Evolutionary conservation across 2,888 invertebrate genomes (phyloP).

Genomic region (Epistrophella euchroma): DNA sequence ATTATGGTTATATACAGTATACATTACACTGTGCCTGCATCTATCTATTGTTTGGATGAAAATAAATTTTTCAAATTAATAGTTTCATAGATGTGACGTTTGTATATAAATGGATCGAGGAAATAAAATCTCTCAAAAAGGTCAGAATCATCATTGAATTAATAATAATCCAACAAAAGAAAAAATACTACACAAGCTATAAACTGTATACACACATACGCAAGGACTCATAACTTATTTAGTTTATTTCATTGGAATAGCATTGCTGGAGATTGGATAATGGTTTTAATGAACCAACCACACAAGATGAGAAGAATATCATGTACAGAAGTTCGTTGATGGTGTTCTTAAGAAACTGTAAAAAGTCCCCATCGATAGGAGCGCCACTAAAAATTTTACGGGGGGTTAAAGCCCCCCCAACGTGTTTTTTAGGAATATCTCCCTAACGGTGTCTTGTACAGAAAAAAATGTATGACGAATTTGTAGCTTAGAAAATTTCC

Average conservation of each 20-base stretch:
- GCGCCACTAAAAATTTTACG: too few species aligned
- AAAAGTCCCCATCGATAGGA: too few species aligned
- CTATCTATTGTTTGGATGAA: constrained; percentile 41
- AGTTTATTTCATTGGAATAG: constrained; percentile 41
- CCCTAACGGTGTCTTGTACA: too few species aligned
- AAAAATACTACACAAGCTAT: too few species aligned
- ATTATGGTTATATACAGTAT: background rate
- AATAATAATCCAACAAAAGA: constrained; percentile 16
- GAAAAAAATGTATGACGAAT: too few species aligned
- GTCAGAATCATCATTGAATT: constrained; percentile 51
- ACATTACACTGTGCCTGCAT: background rate
- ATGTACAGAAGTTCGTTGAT: background rate
- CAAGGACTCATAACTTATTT: constrained; percentile 37
- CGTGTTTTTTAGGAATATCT: too few species aligned
- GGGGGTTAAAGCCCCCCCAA: too few species aligned
- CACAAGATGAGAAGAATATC: constrained; percentile 20
- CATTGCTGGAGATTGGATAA: background rate
- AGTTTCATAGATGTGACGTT: constrained; percentile 26
- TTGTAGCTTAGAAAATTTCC: too few species aligned
- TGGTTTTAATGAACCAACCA: constrained; percentile 8
- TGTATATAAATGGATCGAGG: constrained; percentile 31
- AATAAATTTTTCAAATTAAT: constrained; percentile 47
- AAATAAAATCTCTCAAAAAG: constrained; percentile 59
- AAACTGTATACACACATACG: background rate
- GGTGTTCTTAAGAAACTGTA: too few species aligned